phyloP scores from a whole-genome alignment of 1,140 invertebrate species.

The Conus ventricosus region DNA sequence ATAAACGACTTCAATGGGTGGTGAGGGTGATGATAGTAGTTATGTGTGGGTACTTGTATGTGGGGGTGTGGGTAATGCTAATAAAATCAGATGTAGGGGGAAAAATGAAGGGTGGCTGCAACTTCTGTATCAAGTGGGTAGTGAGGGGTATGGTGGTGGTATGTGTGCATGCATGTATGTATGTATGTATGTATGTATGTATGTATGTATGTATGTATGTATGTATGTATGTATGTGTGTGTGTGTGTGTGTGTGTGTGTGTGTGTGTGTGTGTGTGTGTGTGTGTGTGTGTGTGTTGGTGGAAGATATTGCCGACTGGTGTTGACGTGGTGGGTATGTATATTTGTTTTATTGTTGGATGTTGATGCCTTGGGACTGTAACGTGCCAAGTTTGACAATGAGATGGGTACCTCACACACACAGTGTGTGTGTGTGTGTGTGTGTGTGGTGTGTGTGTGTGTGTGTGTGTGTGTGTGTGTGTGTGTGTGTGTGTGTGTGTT shows the following conservation, averaged over 20 bases:
- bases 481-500: no score
- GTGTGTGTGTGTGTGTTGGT: neutral
- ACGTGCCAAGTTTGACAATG: neutral
- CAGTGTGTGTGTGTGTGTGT: neutral
- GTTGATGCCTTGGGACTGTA: neutral
- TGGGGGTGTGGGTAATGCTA: neutral
- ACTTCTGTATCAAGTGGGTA: neutral
- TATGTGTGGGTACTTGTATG: neutral
- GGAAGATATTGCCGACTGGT: no score
- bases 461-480: no score
- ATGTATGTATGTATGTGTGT: neutral
- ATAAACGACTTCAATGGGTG: neutral
- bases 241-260: neutral
- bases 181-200: neutral
- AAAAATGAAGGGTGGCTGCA: no score
- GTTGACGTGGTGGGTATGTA: neutral
- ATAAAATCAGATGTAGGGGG: no score
- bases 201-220: neutral
- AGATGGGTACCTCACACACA: neutral
- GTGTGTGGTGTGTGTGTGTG: no score
- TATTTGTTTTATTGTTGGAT: neutral
- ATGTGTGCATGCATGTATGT: neutral
- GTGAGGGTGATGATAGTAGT: neutral
- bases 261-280: slow-evolving; percentile 1
- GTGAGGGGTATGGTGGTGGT: neutral